Evolutionary conservation across 2,888 invertebrate species (phyloP).

Genomic region (Steinernema scapterisci): DNA sequence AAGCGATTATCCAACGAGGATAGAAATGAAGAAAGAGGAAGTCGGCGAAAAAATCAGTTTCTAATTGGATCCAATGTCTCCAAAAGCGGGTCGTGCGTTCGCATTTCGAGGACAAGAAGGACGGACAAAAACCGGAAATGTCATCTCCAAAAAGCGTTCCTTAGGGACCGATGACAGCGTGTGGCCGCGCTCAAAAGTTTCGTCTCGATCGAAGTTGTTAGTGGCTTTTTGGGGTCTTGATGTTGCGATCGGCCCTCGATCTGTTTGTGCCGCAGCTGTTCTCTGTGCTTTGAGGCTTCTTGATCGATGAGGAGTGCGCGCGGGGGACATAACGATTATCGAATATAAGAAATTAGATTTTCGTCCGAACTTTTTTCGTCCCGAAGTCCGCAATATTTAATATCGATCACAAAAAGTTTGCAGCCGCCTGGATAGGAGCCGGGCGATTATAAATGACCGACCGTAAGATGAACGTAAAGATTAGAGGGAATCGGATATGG

Average conservation of each 20-base stretch:
- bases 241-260: not conserved
- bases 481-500: conserved; percentile 1
- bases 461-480: not conserved
- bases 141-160: conserved; percentile 6
- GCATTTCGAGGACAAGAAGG: not conserved
- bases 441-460: conserved; percentile 8
- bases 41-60: conserved; percentile 24
- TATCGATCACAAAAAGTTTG: conserved; percentile 1
- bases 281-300: no score
- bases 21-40: conserved; percentile 13
- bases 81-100: conserved; percentile 4
- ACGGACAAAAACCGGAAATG: not conserved
- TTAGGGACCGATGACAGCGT: not conserved
- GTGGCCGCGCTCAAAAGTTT: not conserved
- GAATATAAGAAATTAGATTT: no score
- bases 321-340: no score
- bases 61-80: conserved; percentile 24
- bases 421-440: no score
- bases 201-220: not conserved
- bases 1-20: conserved; percentile 25
- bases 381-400: not conserved
- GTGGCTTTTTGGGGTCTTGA: not conserved
- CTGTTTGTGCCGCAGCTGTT: no score
- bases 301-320: no score
- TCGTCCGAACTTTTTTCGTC: no score